These are phyloP conservation scores for Mus musculus DNA, from an alignment of 2,113 vertebrate genomes.

Conservation along the genomic window GRCm39 chrX:39812501-39813000, in stretches of 20 bases:
- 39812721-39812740: background rate
- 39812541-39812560: constrained; percentile 1
- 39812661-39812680: background rate
- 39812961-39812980: background rate
- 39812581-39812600: background rate
- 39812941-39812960: background rate
- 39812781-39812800: background rate
- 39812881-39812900: background rate
- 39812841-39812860: background rate
- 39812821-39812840: background rate
- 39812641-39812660: background rate
- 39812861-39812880: background rate
- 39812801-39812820: background rate
- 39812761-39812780: background rate
- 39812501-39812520: background rate
- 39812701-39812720: background rate
- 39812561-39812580: background rate
- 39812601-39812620: background rate
- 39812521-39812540: constrained; percentile 1
- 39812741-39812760: background rate
- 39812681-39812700: background rate
- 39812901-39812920: background rate
- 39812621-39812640: background rate
- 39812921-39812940: background rate
- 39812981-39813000: background rate